Conservation (phyloP, 2,888 invertebrate species). For the Tethea ocularis region DNA sequence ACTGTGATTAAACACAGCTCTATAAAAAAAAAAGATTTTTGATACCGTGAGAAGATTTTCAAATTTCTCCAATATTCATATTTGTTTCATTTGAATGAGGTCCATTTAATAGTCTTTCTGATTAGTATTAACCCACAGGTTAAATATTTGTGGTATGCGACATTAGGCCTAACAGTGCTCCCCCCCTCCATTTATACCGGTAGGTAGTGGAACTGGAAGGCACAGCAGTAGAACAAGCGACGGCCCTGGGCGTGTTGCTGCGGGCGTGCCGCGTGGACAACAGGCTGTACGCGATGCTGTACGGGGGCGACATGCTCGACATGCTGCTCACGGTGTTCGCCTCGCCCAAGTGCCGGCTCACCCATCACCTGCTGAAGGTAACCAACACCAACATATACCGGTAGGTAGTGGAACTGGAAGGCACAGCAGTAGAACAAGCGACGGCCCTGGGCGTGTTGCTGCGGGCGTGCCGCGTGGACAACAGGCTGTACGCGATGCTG, state of each 20-base stretch:
- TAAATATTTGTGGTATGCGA: no score
- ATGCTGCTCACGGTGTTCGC: constrained; percentile 86
- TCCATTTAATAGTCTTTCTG: no score
- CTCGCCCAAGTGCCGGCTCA: constrained; percentile 82
- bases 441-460: constrained; percentile 84
- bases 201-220: constrained; percentile 78
- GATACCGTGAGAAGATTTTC: no score
- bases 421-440: constrained; percentile 84
- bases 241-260: constrained; percentile 84
- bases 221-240: constrained; percentile 84
- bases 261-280: constrained; percentile 84
- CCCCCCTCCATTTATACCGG: no score
- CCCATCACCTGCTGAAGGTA: constrained; percentile 84
- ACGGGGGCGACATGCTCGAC: constrained; percentile 80
- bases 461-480: constrained; percentile 83
- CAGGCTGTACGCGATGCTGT: constrained; percentile 84
- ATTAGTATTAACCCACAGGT: no score
- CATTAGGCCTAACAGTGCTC: no score
- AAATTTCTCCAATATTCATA: no score
- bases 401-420: constrained; percentile 75
- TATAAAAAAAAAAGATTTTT: no score
- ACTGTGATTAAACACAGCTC: no score
- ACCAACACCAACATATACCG: no score
- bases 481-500: constrained; percentile 85
- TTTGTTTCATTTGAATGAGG: constrained; percentile 49